Evolutionary conservation across 2,113 vertebrate genomes (phyloP), one percentile per base, ranked within the genome.

Genomic region (Nycticorax nycticorax): DNA sequence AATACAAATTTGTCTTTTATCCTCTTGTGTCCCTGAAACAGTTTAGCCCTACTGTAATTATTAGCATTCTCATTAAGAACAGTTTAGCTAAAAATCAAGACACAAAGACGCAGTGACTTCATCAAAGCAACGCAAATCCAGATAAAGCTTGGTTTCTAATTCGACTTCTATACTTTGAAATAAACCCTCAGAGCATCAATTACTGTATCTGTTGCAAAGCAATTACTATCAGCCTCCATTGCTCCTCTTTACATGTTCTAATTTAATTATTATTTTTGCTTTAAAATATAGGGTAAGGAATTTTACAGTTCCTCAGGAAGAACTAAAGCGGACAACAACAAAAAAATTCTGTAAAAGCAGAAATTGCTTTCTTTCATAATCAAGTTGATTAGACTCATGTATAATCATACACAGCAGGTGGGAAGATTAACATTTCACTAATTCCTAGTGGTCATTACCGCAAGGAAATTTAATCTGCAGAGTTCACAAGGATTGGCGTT

Each of bases 141-240:
- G 96, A 97, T 96, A 72, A 97, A 95, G 93, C 62, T 74, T 88
- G 83, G 71, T 47, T 97, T 91, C 93, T 93, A 97, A 97, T 98
- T 93, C 60, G 50, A 91, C 96, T 97, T 84, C 59, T 72, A 15
- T 86, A 92, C 96, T 96, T 93, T 79, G 93, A 97, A 98, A 98
- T 93, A 94, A 98, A 97, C 96, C 97, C 96, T 97, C 82, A 87
- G 95, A 97, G 94, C 95, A 84, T 97, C 97, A 97, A 95, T 98
- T 98, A 96, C 82, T 89, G 50, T 45, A 47, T 87, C 87, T 83
- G 86, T 71, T 83, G 94, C 92, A 97, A 96, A 98, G 97, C 97
- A 97, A 97, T 98, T 98, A 94, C 95, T 50, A 91, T 73, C 93
- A 85, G 92, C 75, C 68, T 66, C 93, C 74, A 33, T 88, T 56